Percentiles rank a stretch among this genome's conserved stretches.
These are phyloP conservation scores for Cantharis rufa DNA, from an alignment of 2,888 invertebrate species.

Conservation along the genomic window DNA sequence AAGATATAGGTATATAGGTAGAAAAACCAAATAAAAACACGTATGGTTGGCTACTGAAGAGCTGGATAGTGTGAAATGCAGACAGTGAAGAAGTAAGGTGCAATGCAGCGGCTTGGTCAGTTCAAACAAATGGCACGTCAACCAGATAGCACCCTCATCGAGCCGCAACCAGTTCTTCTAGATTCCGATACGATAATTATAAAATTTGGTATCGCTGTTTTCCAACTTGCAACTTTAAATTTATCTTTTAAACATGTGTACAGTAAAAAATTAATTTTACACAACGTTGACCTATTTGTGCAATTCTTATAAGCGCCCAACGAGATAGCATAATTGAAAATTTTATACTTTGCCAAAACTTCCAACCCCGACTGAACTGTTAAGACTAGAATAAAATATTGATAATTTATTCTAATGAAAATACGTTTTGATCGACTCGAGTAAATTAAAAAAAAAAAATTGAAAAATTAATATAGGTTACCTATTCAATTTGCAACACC, in stretches of 20 bases:
- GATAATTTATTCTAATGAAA: background rate
- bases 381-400: background rate
- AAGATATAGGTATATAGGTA: constrained; percentile 1
- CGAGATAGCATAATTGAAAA: background rate
- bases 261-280: constrained; percentile 44
- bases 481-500: too few relatives aligned
- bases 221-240: constrained; percentile 44
- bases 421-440: background rate
- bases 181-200: constrained; percentile 54
- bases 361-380: background rate
- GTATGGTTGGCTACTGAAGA: constrained; percentile 26
- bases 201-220: constrained; percentile 53
- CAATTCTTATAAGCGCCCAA: constrained; percentile 9
- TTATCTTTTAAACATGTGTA: constrained; percentile 46
- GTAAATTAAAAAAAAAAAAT: too few relatives aligned
- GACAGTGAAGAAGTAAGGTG: constrained; percentile 36
- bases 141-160: constrained; percentile 45
- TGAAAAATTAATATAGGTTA: too few relatives aligned
- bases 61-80: constrained; percentile 32
- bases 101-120: constrained; percentile 41
- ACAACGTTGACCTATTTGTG: constrained; percentile 45
- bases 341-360: background rate
- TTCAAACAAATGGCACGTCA: constrained; percentile 51
- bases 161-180: constrained; percentile 52
- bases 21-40: constrained; percentile 4